phyloP scores from a whole-genome alignment of 2,888 invertebrate genomes.

The Drosophila vallismaia region DNA sequence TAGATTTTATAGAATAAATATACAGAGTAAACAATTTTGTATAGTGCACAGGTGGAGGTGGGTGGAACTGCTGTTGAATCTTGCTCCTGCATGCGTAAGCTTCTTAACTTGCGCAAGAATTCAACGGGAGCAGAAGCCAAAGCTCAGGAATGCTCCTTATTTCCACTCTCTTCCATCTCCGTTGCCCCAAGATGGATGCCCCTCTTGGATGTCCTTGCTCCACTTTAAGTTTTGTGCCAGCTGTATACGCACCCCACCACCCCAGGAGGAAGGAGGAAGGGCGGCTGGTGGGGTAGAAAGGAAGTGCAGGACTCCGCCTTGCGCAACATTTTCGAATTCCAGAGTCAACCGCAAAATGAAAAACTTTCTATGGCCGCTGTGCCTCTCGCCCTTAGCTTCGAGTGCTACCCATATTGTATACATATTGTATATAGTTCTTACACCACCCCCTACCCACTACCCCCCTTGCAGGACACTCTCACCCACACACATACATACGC shows the following conservation, averaged over 20 bases:
- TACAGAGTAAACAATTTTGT: neutral
- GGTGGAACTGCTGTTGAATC: slow-evolving; percentile 13
- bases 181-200: neutral
- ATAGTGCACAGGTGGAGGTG: slow-evolving; percentile 28
- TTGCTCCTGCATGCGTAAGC: slow-evolving; percentile 64
- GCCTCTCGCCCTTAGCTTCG: slow-evolving; percentile 23
- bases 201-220: slow-evolving; percentile 75
- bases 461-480: slow-evolving; percentile 33
- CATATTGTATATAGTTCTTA: slow-evolving; percentile 67
- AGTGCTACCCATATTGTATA: slow-evolving; percentile 58
- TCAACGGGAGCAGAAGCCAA: slow-evolving; percentile 53
- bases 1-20: neutral
- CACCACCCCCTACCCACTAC: neutral
- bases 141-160: slow-evolving; percentile 57
- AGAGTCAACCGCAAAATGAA: slow-evolving; percentile 77
- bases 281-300: slow-evolving; percentile 8
- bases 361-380: slow-evolving; percentile 72
- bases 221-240: slow-evolving; percentile 72
- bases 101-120: slow-evolving; percentile 72
- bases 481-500: slow-evolving; percentile 37
- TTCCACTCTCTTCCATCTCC: slow-evolving; percentile 4
- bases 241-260: slow-evolving; percentile 57
- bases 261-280: slow-evolving; percentile 19
- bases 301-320: slow-evolving; percentile 59
- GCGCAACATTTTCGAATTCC: slow-evolving; percentile 75